A percentile compares a stretch with the other conserved stretches of the same genome.
Evolutionary conservation across 2,113 vertebrate species (phyloP).

Genomic region (Poecile atricapillus): DNA sequence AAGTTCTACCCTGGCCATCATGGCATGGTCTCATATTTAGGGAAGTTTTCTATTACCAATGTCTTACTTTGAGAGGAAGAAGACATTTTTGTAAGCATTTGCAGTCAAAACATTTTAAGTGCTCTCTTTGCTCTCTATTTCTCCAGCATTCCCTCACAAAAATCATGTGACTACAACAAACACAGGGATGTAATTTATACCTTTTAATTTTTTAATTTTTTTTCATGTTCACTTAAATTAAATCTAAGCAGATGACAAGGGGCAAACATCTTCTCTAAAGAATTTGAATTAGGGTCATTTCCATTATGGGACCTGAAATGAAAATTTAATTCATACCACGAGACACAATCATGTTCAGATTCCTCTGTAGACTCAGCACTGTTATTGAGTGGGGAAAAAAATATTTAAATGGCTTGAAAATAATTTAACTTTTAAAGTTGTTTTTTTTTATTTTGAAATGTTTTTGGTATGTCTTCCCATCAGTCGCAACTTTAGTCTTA

Average conservation of each 20-base stretch:
- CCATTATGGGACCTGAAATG: constrained; percentile 17
- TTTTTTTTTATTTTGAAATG: neutral
- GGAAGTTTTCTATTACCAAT: neutral
- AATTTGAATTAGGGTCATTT: constrained; percentile 4
- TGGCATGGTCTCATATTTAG: neutral
- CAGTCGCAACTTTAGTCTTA: neutral
- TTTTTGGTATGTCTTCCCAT: neutral
- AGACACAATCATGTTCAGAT: neutral
- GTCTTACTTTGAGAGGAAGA: neutral
- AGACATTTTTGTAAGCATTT: neutral
- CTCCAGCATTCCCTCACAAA: neutral
- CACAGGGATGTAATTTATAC: neutral
- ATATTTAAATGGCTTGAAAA: neutral
- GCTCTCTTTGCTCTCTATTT: neutral
- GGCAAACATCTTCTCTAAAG: neutral
- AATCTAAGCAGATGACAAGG: constrained; percentile 2
- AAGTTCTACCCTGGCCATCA: neutral
- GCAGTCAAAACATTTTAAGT: neutral
- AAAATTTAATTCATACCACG: neutral
- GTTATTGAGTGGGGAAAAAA: neutral
- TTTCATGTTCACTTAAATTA: constrained; percentile 7
- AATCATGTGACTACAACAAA: neutral
- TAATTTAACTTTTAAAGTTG: neutral
- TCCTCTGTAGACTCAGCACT: neutral
- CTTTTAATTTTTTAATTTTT: neutral